Evolutionary conservation across 1,140 invertebrate genomes (phyloP).

Genomic region (Polyergus mexicanus): DNA sequence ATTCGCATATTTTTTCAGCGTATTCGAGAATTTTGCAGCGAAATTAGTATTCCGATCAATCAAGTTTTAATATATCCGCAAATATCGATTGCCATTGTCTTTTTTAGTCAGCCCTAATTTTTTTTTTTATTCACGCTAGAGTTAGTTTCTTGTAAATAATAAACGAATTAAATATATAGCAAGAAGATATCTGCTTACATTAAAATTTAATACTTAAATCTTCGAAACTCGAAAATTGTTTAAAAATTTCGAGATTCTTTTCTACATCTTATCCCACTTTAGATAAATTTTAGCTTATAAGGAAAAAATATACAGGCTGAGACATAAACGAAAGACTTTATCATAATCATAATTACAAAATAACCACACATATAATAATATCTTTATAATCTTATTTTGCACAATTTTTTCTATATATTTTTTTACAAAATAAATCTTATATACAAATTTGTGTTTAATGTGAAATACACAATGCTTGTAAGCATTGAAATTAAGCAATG

Average conservation of each 20-base stretch:
- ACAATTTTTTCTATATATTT: too few species aligned
- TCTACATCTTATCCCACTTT: too few species aligned
- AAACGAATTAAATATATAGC: not conserved
- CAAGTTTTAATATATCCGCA: conserved; percentile 45
- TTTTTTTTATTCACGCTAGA: conserved; percentile 3
- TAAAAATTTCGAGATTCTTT: not conserved
- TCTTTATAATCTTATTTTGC: too few species aligned
- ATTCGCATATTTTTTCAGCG: not conserved
- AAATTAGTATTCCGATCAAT: conserved; percentile 48
- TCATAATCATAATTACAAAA: too few species aligned
- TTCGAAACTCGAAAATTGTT: not conserved
- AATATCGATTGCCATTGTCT: not conserved
- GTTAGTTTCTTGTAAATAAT: not conserved
- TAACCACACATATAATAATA: too few species aligned
- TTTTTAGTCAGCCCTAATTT: not conserved
- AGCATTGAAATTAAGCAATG: too few species aligned
- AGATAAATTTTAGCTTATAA: not conserved
- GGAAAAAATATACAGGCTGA: too few species aligned
- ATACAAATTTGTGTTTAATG: too few species aligned
- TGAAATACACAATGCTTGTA: too few species aligned
- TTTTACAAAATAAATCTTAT: too few species aligned
- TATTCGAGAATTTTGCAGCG: conserved; percentile 4
- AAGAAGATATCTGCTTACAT: not conserved
- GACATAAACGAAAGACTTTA: too few species aligned
- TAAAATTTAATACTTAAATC: conserved; percentile 1